Evolutionary conservation across 1,140 invertebrate species (phyloP).

Genomic region (Drosophila asahinai): DNA sequence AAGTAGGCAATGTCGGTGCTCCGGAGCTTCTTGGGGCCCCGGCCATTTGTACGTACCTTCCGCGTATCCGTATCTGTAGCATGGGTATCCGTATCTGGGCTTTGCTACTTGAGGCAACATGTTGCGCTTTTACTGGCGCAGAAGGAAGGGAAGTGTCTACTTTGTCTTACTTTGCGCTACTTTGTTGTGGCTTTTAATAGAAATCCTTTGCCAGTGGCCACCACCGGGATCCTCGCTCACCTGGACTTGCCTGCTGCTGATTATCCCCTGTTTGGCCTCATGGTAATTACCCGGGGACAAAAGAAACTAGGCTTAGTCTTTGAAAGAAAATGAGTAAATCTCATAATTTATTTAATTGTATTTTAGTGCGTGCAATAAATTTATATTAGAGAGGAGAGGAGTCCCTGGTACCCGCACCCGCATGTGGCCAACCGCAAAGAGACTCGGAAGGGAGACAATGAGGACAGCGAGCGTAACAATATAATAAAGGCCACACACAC

Average conservation of each 20-base stretch:
- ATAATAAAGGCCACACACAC: conserved; percentile 59
- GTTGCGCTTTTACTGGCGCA: conserved; percentile 75
- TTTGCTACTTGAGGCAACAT: conserved; percentile 77
- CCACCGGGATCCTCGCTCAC: conserved; percentile 26
- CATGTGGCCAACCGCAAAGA: conserved; percentile 55
- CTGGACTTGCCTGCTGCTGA: conserved; percentile 56
- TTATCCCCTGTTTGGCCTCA: conserved; percentile 47
- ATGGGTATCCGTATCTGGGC: conserved; percentile 16
- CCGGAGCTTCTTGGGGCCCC: conserved; percentile 23
- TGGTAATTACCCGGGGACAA: conserved; percentile 39
- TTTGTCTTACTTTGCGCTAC: conserved; percentile 82
- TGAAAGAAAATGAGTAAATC: conserved; percentile 62
- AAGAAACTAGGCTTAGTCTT: conserved; percentile 18
- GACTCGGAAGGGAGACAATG: conserved; percentile 36
- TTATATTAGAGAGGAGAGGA: conserved; percentile 69
- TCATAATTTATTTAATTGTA: conserved; percentile 84
- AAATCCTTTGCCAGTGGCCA: conserved; percentile 66
- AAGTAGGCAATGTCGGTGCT: conserved; percentile 75
- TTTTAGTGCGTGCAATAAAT: conserved; percentile 83
- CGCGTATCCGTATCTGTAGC: conserved; percentile 26
- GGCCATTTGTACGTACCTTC: conserved; percentile 40
- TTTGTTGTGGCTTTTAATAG: conserved; percentile 82
- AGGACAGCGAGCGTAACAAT: conserved; percentile 80
- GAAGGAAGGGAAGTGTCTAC: conserved; percentile 45
- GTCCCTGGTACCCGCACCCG: conserved; percentile 43